Evolutionary conservation across 2,888 invertebrate genomes (phyloP), one percentile per base, ranked within the genome.

Genomic region (Hoplodrina ambigua): DNA sequence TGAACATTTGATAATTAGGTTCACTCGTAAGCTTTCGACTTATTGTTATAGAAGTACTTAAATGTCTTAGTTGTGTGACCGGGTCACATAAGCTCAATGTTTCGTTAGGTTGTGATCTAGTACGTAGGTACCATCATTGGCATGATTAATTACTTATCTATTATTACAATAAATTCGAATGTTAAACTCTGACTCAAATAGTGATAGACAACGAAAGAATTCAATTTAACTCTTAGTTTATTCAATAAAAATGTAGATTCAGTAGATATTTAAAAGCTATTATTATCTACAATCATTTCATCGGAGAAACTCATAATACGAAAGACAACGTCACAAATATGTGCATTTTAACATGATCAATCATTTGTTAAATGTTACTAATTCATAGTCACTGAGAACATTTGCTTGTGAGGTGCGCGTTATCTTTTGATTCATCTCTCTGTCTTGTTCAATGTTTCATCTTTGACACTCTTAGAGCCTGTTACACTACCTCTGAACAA

Each of bases 371-470:
- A 52, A 37, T 37, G 44, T 60, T 41, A 76, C 56, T 49, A 76
- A 58, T 66, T 44, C 79, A 77, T 79, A 56, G 55, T 63, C 69
- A 57, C 60, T 11, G 49, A 19, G 33, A 66, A 67, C 76, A 60
- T 78, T 60, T 75, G 65, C 66, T 75, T 69, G 78, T 60, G 56
- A 75, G 50, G 44, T 30, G 72, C 20, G 52, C 57, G 70, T 61
- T 33, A 5, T 10, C 10, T 68, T 60, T 19, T n/a, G 8, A 30
- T 57, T 37, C 2, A 52, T 46, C 33, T 53, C 15, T 52, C 3
- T 44, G 17, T n/a, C 7, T 59, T 19, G 10, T 58, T 37, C n/a
- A 46, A 72, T 72, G 41, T 41, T 20, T 55, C 20, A 33, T 50
- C 46, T 20, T 20, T 46, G 5, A 17, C 46, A 46, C 46, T 46